Conservation (phyloP, 2,113 vertebrate species). For the Indri indri region DNA sequence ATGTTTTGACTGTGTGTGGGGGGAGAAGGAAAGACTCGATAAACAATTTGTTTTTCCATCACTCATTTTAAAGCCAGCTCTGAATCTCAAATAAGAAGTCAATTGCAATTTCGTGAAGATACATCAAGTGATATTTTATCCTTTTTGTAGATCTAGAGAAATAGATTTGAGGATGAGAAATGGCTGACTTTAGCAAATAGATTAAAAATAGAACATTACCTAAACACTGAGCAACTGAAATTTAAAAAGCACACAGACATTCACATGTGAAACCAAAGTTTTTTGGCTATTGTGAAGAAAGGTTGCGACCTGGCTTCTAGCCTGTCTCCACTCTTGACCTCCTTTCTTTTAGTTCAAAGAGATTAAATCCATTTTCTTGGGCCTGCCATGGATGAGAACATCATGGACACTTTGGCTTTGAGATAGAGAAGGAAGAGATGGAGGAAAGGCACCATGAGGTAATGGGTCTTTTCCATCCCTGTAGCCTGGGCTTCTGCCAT, state of each 20-base stretch:
- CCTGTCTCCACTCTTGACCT: slow-evolving; percentile 67
- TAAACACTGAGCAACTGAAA: slow-evolving; percentile 57
- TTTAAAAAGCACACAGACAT: slow-evolving; percentile 61
- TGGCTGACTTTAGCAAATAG: slow-evolving; percentile 58
- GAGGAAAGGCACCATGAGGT: slow-evolving; percentile 61
- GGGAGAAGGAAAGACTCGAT: neutral
- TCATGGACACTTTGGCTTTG: slow-evolving; percentile 62
- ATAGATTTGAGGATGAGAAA: slow-evolving; percentile 44
- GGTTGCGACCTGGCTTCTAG: slow-evolving; percentile 72
- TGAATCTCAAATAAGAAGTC: slow-evolving; percentile 38
- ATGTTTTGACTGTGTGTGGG: neutral
- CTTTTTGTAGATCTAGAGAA: slow-evolving; percentile 55
- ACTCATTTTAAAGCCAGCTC: neutral
- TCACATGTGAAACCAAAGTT: slow-evolving; percentile 47
- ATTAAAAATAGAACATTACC: slow-evolving; percentile 74
- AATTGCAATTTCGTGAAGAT: slow-evolving; percentile 36
- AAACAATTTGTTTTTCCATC: slow-evolving; percentile 13
- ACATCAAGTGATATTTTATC: slow-evolving; percentile 57
- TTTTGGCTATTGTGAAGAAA: slow-evolving; percentile 62
- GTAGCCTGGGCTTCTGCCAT: slow-evolving; percentile 63
- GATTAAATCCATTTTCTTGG: slow-evolving; percentile 71
- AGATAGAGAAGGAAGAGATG: slow-evolving; percentile 70
- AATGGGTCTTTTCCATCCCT: slow-evolving; percentile 73
- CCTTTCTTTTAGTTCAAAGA: slow-evolving; percentile 76
- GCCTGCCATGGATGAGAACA: slow-evolving; percentile 77